A percentile compares a stretch with the other conserved stretches of the same genome.
phyloP scores from a whole-genome alignment of 2,888 invertebrate species.

The Chrysolina haemoptera region DNA sequence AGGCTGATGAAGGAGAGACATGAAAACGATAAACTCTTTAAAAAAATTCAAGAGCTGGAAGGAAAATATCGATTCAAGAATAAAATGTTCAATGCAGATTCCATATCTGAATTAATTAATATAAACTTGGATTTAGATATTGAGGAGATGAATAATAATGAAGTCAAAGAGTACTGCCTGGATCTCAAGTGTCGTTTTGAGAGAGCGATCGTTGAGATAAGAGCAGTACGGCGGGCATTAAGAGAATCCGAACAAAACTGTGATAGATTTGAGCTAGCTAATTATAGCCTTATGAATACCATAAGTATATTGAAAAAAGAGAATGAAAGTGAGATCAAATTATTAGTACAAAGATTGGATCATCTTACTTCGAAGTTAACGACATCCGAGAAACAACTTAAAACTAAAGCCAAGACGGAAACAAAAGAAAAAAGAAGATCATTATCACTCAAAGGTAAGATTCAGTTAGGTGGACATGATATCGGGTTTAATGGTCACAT shows the following conservation, averaged over 20 bases:
- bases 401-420: constrained; percentile 86
- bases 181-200: constrained; percentile 84
- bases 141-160: constrained; percentile 81
- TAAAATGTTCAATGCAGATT: constrained; percentile 77
- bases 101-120: constrained; percentile 86
- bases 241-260: constrained; percentile 85
- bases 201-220: constrained; percentile 87
- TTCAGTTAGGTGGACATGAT: neutral
- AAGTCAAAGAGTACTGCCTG: constrained; percentile 85
- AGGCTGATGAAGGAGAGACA: constrained; percentile 79
- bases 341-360: constrained; percentile 88
- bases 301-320: constrained; percentile 77
- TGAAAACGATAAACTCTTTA: constrained; percentile 83
- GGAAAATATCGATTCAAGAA: constrained; percentile 73
- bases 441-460: constrained; percentile 82
- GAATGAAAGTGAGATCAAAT: constrained; percentile 80
- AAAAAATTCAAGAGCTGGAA: constrained; percentile 82
- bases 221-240: constrained; percentile 86
- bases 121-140: constrained; percentile 84
- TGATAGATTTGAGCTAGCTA: constrained; percentile 86
- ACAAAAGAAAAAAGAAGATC: constrained; percentile 85
- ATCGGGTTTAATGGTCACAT: neutral
- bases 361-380: constrained; percentile 87
- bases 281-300: constrained; percentile 82
- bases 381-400: constrained; percentile 85